Conservation (phyloP, 2,888 invertebrate genomes). For the Monopis laevigella region DNA sequence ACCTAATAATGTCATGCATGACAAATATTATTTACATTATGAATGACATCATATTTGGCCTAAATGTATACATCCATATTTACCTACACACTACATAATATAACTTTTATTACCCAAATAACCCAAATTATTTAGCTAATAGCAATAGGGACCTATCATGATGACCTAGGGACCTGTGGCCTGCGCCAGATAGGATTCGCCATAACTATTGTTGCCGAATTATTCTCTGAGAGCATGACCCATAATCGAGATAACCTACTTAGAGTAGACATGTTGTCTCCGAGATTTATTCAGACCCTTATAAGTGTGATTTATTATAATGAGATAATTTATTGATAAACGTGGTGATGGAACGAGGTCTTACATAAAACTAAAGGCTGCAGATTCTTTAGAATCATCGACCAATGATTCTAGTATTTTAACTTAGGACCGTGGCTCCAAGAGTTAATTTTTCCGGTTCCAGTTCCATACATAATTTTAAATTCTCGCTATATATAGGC, state of each 20-base stretch:
- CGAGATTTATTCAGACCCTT: conserved; percentile 9
- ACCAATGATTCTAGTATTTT: no score
- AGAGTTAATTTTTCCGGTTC: no score
- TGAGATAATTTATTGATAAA: no score
- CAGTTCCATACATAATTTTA: no score
- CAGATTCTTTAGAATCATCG: no score
- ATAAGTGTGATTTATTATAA: no score
- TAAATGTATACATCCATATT: neutral
- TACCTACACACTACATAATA: neutral
- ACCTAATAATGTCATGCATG: no score
- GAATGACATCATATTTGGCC: neutral
- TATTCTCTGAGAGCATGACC: conserved; percentile 2
- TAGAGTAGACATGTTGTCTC: conserved; percentile 17
- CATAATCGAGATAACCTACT: conserved; percentile 25
- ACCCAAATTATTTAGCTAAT: neutral
- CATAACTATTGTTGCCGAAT: neutral
- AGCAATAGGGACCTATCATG: neutral
- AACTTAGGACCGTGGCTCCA: no score
- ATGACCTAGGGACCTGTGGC: no score
- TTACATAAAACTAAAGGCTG: no score
- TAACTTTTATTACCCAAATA: neutral
- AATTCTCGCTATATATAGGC: no score
- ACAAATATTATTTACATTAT: neutral
- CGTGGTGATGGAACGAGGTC: no score
- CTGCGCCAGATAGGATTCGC: neutral